Conservation (phyloP, 23 tunicate species). For the Aplidium turbinatum region DNA sequence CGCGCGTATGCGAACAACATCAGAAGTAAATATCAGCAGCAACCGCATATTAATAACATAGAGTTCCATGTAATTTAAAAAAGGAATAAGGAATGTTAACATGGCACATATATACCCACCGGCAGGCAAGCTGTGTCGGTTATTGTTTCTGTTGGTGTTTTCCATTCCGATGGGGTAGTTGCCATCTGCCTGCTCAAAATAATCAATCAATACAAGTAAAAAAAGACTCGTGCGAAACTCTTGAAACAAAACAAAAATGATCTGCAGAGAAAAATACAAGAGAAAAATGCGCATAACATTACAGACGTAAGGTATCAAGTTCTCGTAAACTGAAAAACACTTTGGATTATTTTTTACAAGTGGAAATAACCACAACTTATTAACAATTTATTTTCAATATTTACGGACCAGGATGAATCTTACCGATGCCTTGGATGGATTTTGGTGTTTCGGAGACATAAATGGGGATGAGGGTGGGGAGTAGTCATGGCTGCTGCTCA, state of each 20-base stretch:
- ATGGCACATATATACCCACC: not conserved
- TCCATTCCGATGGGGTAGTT: conserved; percentile 21
- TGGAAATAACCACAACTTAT: too few relatives aligned
- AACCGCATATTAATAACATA: not conserved
- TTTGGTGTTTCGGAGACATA: conserved; percentile 4
- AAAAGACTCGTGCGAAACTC: too few relatives aligned
- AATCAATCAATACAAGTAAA: not conserved
- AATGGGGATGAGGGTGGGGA: conserved; percentile 60
- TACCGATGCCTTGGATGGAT: not conserved
- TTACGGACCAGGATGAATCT: not conserved
- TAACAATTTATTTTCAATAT: not conserved
- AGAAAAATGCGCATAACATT: too few relatives aligned
- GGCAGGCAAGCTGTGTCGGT: conserved; percentile 6
- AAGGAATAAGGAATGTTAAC: not conserved
- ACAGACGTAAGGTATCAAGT: too few relatives aligned
- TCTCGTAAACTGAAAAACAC: too few relatives aligned
- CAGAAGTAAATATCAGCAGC: not conserved
- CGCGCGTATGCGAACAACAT: not conserved
- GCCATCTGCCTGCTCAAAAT: conserved; percentile 14
- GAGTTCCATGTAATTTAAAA: not conserved
- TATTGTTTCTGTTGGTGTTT: conserved; percentile 14
- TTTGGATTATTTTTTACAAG: too few relatives aligned
- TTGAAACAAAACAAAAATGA: too few relatives aligned
- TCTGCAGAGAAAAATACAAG: too few relatives aligned
- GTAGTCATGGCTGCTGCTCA: conserved; percentile 49